Evolutionary conservation across 2,888 invertebrate genomes (phyloP), one percentile per base, ranked within the genome.

Genomic region (Plagodis dolabraria): DNA sequence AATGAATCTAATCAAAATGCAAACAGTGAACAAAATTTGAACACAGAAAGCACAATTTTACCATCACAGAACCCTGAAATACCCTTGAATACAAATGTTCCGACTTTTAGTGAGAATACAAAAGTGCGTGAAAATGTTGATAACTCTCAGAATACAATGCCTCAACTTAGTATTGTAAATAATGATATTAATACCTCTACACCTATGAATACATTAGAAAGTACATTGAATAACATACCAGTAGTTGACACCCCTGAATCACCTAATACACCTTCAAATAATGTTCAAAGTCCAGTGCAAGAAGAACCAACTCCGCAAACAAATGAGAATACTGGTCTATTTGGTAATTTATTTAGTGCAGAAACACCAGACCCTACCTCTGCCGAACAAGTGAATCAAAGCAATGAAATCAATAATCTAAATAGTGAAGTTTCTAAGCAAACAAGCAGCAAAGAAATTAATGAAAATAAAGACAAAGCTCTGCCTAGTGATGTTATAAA

Each of bases 171-270:
- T 54, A 58, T 67, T 47, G 61, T 52, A 67, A 75, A 77, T 43
- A 74, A 45, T 50, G 85, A 84, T 70, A 72, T 74, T 65, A 85
- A 83, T 69, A 67, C 63, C 55, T 80, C 82, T 59, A 57, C 70
- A 12, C 55, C 66, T 38, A 7, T 35, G 45, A 47, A 49, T 43
- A 38, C 42, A 43, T 40, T 35, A 53, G 46, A 56, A 40, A 60
- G 52, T 8, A 46, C 12, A 54, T 51, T 44, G 35, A 63, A 47
- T 40, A 47, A 51, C 10, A 60, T 6, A 46, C 38, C 38, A 46
- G 43, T n/a, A 8, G n/a, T 36, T 11, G 51, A 49, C 8, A 34
- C 53, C 11, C 33, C 42, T n/a, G 59, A 59, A 55, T 61, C 55
- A 36, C 44, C 47, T 33, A 35, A 33, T 42, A 34, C 51, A 33